phyloP scores from a whole-genome alignment of 2,113 vertebrate genomes.

The Nyctibius bracteatus region DNA sequence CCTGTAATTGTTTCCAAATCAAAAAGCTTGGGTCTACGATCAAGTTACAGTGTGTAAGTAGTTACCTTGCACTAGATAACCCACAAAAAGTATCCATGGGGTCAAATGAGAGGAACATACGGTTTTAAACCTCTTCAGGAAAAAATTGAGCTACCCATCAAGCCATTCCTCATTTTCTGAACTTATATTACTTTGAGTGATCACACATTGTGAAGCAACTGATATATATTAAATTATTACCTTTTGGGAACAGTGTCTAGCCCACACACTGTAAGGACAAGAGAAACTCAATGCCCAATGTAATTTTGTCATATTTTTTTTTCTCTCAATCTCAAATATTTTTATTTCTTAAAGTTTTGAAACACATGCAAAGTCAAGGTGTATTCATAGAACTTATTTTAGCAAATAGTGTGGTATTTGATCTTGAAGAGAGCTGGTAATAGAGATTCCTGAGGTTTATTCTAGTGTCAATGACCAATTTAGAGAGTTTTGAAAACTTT shows the following conservation, averaged over 20 bases:
- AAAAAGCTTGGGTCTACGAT: neutral
- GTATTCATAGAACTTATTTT: neutral
- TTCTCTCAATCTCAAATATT: neutral
- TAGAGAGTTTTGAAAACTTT: neutral
- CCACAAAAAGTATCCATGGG: neutral
- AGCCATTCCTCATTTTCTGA: neutral
- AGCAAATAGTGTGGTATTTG: neutral
- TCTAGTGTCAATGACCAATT: neutral
- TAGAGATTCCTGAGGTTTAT: neutral
- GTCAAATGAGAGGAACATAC: neutral
- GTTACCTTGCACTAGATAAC: neutral
- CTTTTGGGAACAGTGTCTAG: neutral
- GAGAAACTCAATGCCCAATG: neutral
- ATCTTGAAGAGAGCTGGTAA: neutral
- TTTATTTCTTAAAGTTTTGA: neutral
- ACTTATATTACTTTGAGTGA: neutral
- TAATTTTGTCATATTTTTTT: neutral
- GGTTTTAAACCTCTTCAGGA: neutral
- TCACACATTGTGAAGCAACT: neutral
- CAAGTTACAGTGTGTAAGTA: neutral
- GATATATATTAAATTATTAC: neutral
- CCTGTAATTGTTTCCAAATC: neutral
- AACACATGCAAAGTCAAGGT: neutral
- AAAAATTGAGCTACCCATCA: neutral
- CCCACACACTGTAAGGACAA: neutral